Percentiles rank a stretch among this genome's conserved stretches.
Conservation (phyloP, 2,797 vertebrate species). For the Enteromius anoplus region DNA sequence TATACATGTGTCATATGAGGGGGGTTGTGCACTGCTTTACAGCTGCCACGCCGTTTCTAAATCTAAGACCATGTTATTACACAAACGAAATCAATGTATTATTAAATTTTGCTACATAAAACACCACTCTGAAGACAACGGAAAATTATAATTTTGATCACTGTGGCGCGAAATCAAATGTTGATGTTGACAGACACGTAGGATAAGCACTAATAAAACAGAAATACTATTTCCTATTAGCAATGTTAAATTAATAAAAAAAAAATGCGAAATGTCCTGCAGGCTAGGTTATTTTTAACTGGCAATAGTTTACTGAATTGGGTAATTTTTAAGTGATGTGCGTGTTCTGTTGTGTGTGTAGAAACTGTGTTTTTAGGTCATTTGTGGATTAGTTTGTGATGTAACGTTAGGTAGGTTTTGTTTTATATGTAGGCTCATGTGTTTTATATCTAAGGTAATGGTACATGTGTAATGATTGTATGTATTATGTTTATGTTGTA, state of each 20-base stretch:
- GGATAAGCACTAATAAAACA: not conserved
- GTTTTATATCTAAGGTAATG: not conserved
- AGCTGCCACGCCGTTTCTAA: not conserved
- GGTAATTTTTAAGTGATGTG: not conserved
- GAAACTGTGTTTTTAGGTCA: not conserved
- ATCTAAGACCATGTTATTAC: not conserved
- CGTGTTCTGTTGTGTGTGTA: not conserved
- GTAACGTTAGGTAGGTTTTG: not conserved
- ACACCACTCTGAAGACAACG: not conserved
- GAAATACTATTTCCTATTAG: too few relatives aligned
- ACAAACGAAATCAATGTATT: not conserved
- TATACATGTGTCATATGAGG: not conserved
- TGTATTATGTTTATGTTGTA: not conserved
- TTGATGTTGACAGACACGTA: not conserved
- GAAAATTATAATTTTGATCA: not conserved
- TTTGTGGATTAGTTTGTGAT: conserved; percentile 1
- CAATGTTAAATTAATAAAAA: too few relatives aligned
- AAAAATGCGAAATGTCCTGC: not conserved
- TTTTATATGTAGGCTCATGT: not conserved
- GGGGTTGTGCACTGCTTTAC: not conserved
- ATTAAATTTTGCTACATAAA: not conserved
- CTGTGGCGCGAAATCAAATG: not conserved
- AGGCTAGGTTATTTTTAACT: not conserved
- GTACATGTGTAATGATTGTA: not conserved
- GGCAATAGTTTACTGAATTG: not conserved